Conservation (phyloP, 1,140 invertebrate species). For the Zaprionus capensis region DNA sequence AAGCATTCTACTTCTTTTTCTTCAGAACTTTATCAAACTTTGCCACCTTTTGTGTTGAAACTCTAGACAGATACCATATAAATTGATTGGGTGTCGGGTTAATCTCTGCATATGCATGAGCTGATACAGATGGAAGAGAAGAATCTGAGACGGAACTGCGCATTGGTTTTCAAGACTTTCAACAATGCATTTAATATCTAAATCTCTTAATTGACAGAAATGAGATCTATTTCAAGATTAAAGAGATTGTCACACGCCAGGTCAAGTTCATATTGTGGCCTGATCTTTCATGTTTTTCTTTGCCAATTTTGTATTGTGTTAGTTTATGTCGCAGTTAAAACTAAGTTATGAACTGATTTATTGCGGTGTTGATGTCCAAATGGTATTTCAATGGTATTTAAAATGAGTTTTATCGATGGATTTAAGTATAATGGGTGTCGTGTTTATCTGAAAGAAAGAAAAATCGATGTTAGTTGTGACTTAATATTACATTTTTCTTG, state of each 20-base stretch:
- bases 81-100: slow-evolving; percentile 20
- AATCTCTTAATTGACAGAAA: slow-evolving; percentile 14
- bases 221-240: slow-evolving; percentile 1
- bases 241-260: slow-evolving; percentile 10
- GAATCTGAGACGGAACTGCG: background rate
- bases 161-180: background rate
- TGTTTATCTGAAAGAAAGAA: background rate
- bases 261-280: slow-evolving; percentile 35
- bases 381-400: background rate
- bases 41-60: slow-evolving; percentile 8
- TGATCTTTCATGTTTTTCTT: background rate
- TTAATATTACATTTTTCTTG: too few species aligned
- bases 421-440: background rate
- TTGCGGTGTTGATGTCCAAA: slow-evolving; percentile 3
- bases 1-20: slow-evolving; percentile 26
- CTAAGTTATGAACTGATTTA: slow-evolving; percentile 14
- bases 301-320: background rate
- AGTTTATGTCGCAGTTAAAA: background rate
- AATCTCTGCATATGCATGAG: slow-evolving; percentile 25
- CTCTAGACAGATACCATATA: slow-evolving; percentile 6
- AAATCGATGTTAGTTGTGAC: background rate
- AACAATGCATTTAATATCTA: slow-evolving; percentile 2
- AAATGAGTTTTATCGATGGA: background rate
- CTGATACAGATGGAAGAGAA: background rate
- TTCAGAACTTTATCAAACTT: slow-evolving; percentile 47